Base-by-base conservation (phyloP, 1,140 invertebrate genomes). In the Arion vulgaris region DNA sequence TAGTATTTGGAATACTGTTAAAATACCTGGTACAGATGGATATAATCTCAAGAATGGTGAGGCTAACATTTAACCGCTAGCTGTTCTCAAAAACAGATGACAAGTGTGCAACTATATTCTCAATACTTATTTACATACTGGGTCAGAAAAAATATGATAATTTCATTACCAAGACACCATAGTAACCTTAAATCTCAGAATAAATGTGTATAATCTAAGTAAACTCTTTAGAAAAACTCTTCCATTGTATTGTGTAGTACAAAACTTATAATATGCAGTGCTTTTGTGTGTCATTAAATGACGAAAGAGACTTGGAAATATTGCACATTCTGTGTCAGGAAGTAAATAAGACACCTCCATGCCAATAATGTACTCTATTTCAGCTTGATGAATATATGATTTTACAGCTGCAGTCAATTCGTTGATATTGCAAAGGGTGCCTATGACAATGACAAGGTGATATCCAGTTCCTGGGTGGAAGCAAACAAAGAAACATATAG, bases 201-300 rank as follows among this genome's bases (percentile, higher is more conserved):
- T 5, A 11, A 57, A 23, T 57, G 15, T 57, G 23, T 23, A 57
- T 19, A 9, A 11, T 57, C 9, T 2, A 57, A 23, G 9, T 15
- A 15, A 23, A 32, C 82, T 79, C 82, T 83, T 83, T 4, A 83
- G 49, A 89, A 97, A 97, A 15, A 97, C 92, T 97, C 96, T 90
- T 97, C 96, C 87, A 97, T 93, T 0, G 96, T 97, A 7, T 96
- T 96, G 7, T 0, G 96, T 95, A 0, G 96, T 94, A 0, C 96
- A 84, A 96, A 96, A 34, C 95, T 95, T 38, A 94, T 93, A 66
- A 97, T 94, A 0, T 95, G 95, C 11, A 97, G 89, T 86, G 0
- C 91, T 88, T 83, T 94, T 94, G 23, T 93, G 90, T 0, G 86
- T 80, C 89, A 97, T 96, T 36, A 97, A 88, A 26, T 93, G 91